phyloP scores from a whole-genome alignment of 2,797 vertebrate species.

The Danio jaintianensis region DNA sequence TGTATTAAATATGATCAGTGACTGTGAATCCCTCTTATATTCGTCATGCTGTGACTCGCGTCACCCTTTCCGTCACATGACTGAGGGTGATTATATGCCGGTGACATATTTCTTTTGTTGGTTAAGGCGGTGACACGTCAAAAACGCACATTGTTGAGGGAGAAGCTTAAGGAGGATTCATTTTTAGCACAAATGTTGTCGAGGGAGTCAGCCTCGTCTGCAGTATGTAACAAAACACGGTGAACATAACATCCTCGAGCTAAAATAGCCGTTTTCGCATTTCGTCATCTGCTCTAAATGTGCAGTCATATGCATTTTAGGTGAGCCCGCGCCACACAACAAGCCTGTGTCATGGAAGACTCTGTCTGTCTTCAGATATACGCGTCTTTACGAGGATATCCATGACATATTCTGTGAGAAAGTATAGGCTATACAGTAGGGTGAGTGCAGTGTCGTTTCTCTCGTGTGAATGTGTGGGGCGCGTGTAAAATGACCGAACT shows the following conservation, averaged over 20 bases:
- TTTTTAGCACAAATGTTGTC: conserved; percentile 66
- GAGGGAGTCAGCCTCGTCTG: conserved; percentile 53
- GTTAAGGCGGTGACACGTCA: neutral
- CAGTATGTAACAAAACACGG: conserved; percentile 64
- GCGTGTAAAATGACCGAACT: conserved; percentile 68
- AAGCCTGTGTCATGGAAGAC: conserved; percentile 20
- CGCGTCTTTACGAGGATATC: neutral
- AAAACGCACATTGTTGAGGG: conserved; percentile 14
- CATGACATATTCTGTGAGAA: conserved; percentile 28
- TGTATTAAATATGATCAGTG: neutral
- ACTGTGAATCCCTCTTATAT: conserved; percentile 14
- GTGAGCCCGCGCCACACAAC: conserved; percentile 43
- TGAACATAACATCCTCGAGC: conserved; percentile 58
- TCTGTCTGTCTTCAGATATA: conserved; percentile 44
- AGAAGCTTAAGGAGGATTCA: conserved; percentile 40
- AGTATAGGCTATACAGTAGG: neutral
- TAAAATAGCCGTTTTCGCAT: conserved; percentile 68
- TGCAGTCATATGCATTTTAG: conserved; percentile 64
- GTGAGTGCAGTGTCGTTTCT: conserved; percentile 11
- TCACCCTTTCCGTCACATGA: conserved; percentile 23
- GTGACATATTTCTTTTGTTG: conserved; percentile 18
- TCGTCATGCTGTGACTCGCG: neutral
- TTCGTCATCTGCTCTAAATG: conserved; percentile 68
- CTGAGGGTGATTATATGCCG: conserved; percentile 2
- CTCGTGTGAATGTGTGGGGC: conserved; percentile 67